Conservation (phyloP, 2,888 invertebrate species). For the Phyllotreta striolata region DNA sequence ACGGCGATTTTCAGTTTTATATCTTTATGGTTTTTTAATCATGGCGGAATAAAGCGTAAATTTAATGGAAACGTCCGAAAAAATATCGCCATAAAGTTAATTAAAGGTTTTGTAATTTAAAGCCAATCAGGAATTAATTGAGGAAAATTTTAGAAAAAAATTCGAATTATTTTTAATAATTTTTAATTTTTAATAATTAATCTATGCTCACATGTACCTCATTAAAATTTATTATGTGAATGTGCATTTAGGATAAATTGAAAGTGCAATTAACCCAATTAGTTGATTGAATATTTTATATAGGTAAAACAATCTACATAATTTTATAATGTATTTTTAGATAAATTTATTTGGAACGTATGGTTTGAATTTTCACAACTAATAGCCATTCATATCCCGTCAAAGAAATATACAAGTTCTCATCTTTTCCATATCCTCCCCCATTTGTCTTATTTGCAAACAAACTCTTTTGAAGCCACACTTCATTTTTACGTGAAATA, state of each 20-base stretch:
- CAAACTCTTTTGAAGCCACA: constrained; percentile 13
- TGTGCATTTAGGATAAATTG: no score
- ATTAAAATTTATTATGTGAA: no score
- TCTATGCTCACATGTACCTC: no score
- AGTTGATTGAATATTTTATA: no score
- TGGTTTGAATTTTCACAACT: constrained; percentile 5
- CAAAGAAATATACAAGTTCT: not conserved
- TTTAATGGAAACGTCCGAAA: constrained; percentile 13
- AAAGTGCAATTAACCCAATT: no score
- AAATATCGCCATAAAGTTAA: constrained; percentile 4
- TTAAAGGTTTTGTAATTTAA: constrained; percentile 12
- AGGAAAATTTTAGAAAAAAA: no score
- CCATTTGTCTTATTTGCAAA: constrained; percentile 9
- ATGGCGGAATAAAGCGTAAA: constrained; percentile 14
- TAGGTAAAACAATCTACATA: no score
- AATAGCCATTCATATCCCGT: constrained; percentile 11
- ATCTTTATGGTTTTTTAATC: constrained; percentile 22
- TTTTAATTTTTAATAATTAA: no score
- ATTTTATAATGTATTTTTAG: no score
- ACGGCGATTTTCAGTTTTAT: constrained; percentile 20
- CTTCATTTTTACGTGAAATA: constrained; percentile 4
- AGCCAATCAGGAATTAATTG: not conserved
- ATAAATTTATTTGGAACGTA: not conserved
- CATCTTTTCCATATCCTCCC: constrained; percentile 14
- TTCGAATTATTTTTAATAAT: no score